A percentile compares a stretch with the other conserved stretches of the same genome.
These are phyloP conservation scores for Carassius gibelio DNA, from an alignment of 2,113 vertebrate genomes.

Conservation along the genomic window DNA sequence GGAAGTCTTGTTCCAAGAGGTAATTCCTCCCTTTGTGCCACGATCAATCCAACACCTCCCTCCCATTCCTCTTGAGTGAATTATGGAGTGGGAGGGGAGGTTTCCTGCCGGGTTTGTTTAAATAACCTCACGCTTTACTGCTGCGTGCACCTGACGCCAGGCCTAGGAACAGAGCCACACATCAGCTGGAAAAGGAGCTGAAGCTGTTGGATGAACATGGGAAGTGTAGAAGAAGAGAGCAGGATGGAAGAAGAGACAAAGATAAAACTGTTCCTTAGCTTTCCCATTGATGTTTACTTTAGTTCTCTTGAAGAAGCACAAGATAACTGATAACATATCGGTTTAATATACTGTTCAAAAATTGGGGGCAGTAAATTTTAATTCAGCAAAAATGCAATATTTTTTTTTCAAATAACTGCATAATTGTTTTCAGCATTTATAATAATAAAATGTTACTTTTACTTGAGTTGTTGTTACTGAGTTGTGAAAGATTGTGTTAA, in stretches of 20 bases:
- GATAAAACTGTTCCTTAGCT: neutral
- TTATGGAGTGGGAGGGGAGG: conserved; percentile 36
- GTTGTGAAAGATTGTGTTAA: neutral
- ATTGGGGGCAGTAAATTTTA: neutral
- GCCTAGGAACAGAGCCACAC: conserved; percentile 23
- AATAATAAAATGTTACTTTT: neutral
- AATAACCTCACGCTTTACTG: conserved; percentile 50
- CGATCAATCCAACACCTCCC: conserved; percentile 42
- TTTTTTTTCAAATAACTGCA: neutral
- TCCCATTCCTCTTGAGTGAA: conserved; percentile 52
- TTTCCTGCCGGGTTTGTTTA: conserved; percentile 55
- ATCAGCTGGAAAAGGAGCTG: neutral
- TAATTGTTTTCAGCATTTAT: neutral
- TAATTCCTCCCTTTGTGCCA: conserved; percentile 48
- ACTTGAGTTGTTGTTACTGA: too few relatives aligned
- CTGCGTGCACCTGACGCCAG: conserved; percentile 7
- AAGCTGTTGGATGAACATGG: neutral
- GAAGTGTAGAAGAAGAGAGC: neutral
- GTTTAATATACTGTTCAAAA: neutral
- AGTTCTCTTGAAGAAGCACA: neutral
- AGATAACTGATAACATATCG: neutral
- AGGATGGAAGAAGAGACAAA: neutral
- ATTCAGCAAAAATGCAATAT: neutral
- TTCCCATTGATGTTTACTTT: neutral
- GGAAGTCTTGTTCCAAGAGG: conserved; percentile 45